phyloP scores from a whole-genome alignment of 1,140 invertebrate genomes.

The Drosophila sproati region DNA sequence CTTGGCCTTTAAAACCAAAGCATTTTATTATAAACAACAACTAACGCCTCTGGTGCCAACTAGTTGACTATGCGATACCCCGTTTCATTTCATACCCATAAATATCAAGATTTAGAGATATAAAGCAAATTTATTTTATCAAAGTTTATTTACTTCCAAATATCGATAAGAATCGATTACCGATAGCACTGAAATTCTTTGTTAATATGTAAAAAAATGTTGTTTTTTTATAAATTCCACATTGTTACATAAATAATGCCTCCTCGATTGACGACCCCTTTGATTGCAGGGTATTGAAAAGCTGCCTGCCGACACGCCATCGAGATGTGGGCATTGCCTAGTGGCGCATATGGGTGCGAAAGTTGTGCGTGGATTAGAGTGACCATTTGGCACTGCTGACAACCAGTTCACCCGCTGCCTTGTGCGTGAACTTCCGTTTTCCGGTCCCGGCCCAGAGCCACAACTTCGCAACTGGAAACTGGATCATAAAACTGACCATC shows the following conservation, averaged over 20 bases:
- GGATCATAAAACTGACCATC: conserved; percentile 10
- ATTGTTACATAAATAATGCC: background rate
- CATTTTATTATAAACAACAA: background rate
- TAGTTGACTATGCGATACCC: background rate
- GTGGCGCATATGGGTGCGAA: background rate
- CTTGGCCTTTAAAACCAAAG: conserved; percentile 31
- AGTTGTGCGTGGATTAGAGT: conserved; percentile 41
- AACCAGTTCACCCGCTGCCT: conserved; percentile 47
- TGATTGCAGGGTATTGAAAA: background rate
- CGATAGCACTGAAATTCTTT: no score
- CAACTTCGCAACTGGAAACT: conserved; percentile 19
- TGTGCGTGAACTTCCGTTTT: conserved; percentile 43
- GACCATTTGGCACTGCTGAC: conserved; percentile 24
- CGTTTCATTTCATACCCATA: no score
- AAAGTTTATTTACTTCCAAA: no score
- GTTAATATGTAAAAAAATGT: no score
- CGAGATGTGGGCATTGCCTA: conserved; percentile 5
- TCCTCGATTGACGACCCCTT: no score
- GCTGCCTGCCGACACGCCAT: background rate
- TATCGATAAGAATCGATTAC: no score
- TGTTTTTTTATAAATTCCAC: no score
- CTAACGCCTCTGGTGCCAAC: background rate
- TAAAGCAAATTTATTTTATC: no score
- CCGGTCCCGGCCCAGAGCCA: conserved; percentile 7
- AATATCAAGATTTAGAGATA: no score